Percentiles rank a stretch among this genome's conserved stretches.
Conservation (phyloP, 2,888 invertebrate species). For the Andricus curvator region DNA sequence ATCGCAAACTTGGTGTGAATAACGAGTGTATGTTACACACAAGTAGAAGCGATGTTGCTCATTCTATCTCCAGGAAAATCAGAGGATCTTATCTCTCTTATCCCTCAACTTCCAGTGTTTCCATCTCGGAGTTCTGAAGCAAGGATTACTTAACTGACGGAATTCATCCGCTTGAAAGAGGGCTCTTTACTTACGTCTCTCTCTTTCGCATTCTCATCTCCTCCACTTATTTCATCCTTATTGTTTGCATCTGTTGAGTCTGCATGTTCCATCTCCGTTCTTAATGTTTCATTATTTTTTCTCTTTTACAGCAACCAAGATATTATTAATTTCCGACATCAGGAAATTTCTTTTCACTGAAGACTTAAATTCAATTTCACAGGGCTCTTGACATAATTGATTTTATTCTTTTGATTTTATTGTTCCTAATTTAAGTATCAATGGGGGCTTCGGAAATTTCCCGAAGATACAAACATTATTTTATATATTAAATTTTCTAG, state of each 20-base stretch:
- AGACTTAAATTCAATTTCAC: not conserved
- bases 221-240: not conserved
- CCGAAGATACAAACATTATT: too few species aligned
- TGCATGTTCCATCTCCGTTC: not conserved
- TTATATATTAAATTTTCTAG: too few species aligned
- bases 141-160: conserved; percentile 67
- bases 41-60: not conserved
- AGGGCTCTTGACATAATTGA: not conserved
- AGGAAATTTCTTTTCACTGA: not conserved
- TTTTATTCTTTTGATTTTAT: not conserved
- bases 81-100: conserved; percentile 25
- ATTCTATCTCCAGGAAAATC: conserved; percentile 29
- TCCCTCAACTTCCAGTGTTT: conserved; percentile 54
- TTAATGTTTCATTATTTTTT: not conserved
- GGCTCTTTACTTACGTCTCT: conserved; percentile 13
- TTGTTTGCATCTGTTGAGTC: not conserved
- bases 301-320: not conserved
- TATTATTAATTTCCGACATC: not conserved
- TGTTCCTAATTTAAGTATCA: too few species aligned
- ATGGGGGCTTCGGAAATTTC: too few species aligned
- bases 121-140: conserved; percentile 63
- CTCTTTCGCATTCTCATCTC: conserved; percentile 19
- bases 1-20: not conserved
- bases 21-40: not conserved
- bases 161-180: conserved; percentile 63